Evolutionary conservation across 2,888 invertebrate species (phyloP).

Genomic region (Drosophila prostipennis): DNA sequence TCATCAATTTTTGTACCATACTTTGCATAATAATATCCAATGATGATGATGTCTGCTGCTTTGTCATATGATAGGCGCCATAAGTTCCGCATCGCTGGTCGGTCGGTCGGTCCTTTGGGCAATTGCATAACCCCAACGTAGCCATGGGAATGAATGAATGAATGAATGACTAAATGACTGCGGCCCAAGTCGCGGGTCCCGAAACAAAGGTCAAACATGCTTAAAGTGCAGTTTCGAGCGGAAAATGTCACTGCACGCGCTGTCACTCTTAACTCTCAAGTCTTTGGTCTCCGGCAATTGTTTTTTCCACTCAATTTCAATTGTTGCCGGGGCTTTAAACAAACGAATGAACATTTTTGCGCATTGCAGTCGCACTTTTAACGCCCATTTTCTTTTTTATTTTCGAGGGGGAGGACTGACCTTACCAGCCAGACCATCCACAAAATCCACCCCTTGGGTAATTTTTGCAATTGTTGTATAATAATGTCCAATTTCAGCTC

Average conservation of each 20-base stretch:
- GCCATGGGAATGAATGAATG: constrained; percentile 7
- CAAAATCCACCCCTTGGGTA: constrained; percentile 32
- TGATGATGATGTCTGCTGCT: constrained; percentile 29
- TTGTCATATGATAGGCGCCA: constrained; percentile 67
- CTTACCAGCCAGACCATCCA: constrained; percentile 5
- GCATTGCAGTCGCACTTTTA: constrained; percentile 64
- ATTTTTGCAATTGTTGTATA: constrained; percentile 48
- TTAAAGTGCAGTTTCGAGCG: constrained; percentile 60
- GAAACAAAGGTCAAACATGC: constrained; percentile 74
- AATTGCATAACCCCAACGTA: constrained; percentile 60
- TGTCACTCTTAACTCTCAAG: constrained; percentile 55
- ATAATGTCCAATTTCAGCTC: constrained; percentile 45
- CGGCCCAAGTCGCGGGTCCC: constrained; percentile 8
- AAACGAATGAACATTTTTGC: constrained; percentile 59
- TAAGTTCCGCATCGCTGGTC: constrained; percentile 68
- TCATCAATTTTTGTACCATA: constrained; percentile 39
- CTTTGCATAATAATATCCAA: constrained; percentile 42
- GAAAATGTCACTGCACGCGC: constrained; percentile 76
- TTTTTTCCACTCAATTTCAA: constrained; percentile 72
- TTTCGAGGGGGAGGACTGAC: constrained; percentile 22
- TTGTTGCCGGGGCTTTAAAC: constrained; percentile 53
- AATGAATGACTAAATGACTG: neutral
- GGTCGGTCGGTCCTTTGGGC: constrained; percentile 54
- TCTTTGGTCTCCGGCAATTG: constrained; percentile 51
- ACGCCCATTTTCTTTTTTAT: constrained; percentile 43